phyloP scores from a whole-genome alignment of 2,113 vertebrate species.

The Platichthys flesus region DNA sequence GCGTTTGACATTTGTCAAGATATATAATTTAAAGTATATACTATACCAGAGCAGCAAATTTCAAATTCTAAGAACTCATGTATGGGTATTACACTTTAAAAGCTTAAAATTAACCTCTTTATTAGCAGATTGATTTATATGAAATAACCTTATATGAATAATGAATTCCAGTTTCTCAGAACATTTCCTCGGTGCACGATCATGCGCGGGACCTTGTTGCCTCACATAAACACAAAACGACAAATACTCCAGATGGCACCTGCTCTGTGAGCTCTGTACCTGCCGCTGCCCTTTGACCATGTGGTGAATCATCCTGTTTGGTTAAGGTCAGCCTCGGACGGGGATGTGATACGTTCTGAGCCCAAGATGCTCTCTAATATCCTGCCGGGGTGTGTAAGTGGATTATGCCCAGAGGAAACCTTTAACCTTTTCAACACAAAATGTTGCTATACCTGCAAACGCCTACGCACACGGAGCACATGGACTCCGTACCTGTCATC shows the following conservation, averaged over 20 bases:
- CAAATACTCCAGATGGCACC: slow-evolving; percentile 39
- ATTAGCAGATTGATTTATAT: too few species aligned
- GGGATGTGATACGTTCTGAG: slow-evolving; percentile 24
- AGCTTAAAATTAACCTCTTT: too few species aligned
- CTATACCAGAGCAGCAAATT: too few species aligned
- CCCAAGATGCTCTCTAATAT: slow-evolving; percentile 24
- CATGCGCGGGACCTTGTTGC: slow-evolving; percentile 2
- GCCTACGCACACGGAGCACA: neutral
- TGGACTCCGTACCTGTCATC: slow-evolving; percentile 42
- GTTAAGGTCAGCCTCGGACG: slow-evolving; percentile 63
- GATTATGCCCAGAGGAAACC: slow-evolving; percentile 45
- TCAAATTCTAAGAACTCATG: too few species aligned
- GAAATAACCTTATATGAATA: neutral
- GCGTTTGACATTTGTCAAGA: neutral
- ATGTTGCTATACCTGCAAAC: slow-evolving; percentile 42
- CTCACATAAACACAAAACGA: slow-evolving; percentile 26
- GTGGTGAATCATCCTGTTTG: slow-evolving; percentile 57
- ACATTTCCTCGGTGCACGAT: neutral
- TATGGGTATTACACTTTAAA: too few species aligned
- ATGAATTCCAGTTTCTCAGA: neutral
- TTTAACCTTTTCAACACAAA: slow-evolving; percentile 66
- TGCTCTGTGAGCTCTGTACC: neutral
- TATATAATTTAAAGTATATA: neutral
- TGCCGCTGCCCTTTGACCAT: slow-evolving; percentile 49
- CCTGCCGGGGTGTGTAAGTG: slow-evolving; percentile 24